Evolutionary conservation across 2,113 vertebrate genomes (phyloP).

Genomic region (Elgaria multicarinata): DNA sequence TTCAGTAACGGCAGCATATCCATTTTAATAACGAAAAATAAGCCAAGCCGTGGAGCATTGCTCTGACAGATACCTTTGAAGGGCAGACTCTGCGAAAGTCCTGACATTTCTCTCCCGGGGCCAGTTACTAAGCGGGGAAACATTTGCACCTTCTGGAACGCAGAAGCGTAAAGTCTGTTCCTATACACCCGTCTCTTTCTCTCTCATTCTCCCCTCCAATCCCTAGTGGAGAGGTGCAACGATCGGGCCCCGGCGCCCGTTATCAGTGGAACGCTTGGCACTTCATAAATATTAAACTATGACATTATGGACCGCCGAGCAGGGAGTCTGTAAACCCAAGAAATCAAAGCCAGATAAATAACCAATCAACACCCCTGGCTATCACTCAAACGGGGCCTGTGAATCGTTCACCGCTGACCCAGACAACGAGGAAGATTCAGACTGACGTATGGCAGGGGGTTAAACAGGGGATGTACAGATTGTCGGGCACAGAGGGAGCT

Average conservation of each 20-base stretch:
- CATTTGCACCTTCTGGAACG: not conserved
- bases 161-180: not conserved
- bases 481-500: too few relatives aligned
- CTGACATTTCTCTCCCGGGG: not conserved
- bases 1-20: not conserved
- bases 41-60: too few relatives aligned
- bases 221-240: not conserved
- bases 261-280: not conserved
- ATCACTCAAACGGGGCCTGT: accelerated
- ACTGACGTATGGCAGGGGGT: too few relatives aligned
- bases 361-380: not conserved
- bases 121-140: not conserved
- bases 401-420: too few relatives aligned
- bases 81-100: not conserved
- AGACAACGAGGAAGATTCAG: too few relatives aligned
- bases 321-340: conserved; percentile 27
- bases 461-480: too few relatives aligned
- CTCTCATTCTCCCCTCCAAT: too few relatives aligned
- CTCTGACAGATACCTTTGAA: not conserved
- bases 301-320: conserved; percentile 11
- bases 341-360: conserved; percentile 41
- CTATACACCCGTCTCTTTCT: not conserved
- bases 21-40: not conserved
- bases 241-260: not conserved
- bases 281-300: conserved; percentile 44